Conservation (phyloP, 2,888 invertebrate genomes). For the Elysia crispata region DNA sequence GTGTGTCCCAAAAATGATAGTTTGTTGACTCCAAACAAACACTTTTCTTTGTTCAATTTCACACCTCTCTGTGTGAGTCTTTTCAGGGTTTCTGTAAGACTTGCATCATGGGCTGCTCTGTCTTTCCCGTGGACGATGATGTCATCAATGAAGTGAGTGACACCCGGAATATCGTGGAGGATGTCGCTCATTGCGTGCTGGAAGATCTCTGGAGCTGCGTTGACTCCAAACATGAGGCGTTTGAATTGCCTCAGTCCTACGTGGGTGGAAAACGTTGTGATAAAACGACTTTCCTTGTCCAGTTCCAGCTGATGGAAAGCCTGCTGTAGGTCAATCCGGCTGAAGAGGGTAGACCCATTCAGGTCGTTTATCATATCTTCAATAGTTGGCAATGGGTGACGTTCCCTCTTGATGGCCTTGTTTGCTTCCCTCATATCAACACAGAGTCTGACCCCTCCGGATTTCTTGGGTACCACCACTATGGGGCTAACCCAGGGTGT, state of each 20-base stretch:
- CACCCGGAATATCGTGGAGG: conserved; percentile 69
- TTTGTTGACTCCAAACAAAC: background rate
- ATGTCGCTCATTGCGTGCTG: conserved; percentile 75
- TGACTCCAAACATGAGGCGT: conserved; percentile 58
- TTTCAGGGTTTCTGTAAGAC: background rate
- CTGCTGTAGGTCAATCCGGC: conserved; percentile 55
- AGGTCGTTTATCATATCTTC: conserved; percentile 57
- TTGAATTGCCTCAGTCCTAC: conserved; percentile 57
- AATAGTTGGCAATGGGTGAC: conserved; percentile 48
- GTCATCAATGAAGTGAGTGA: conserved; percentile 75
- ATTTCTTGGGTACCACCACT: conserved; percentile 54
- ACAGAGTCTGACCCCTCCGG: conserved; percentile 33
- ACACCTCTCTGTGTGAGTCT: conserved; percentile 21
- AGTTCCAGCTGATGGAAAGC: conserved; percentile 61
- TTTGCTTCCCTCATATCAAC: conserved; percentile 59
- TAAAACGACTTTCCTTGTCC: conserved; percentile 57
- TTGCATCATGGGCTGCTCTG: conserved; percentile 59
- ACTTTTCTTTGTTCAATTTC: conserved; percentile 17
- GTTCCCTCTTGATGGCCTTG: conserved; percentile 55
- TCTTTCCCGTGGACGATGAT: conserved; percentile 71
- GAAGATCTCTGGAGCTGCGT: conserved; percentile 77
- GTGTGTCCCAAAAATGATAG: conserved; percentile 15
- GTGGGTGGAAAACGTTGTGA: conserved; percentile 59
- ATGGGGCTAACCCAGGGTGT: conserved; percentile 58
- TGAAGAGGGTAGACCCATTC: conserved; percentile 56